A percentile compares a stretch with the other conserved stretches of the same genome.
Evolutionary conservation across 2,797 vertebrate genomes (phyloP).

Genomic region (Oreonectes daqikongensis): DNA sequence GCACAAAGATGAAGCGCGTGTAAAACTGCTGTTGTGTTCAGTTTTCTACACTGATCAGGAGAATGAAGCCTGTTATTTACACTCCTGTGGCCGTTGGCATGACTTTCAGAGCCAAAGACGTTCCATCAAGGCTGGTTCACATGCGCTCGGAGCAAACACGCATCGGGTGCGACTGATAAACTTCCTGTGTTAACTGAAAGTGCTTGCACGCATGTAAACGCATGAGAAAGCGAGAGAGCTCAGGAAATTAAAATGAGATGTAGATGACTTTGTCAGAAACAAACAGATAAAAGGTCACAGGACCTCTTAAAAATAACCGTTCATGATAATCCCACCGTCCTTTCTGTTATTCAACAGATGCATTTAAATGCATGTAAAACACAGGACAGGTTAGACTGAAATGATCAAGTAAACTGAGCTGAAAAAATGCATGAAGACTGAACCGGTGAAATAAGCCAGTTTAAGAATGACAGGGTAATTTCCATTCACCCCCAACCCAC

Average conservation of each 20-base stretch:
- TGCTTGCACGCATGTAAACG: constrained; percentile 24
- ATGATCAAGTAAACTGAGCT: not conserved
- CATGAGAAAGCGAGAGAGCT: constrained; percentile 19
- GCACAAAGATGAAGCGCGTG: not conserved
- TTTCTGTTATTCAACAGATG: not conserved
- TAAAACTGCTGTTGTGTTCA: not conserved
- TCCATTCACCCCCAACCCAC: constrained; percentile 13
- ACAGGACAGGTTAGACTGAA: not conserved
- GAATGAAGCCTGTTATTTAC: not conserved
- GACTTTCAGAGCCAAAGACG: constrained; percentile 32
- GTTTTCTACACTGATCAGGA: not conserved
- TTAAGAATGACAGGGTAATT: constrained; percentile 15
- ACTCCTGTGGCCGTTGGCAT: constrained; percentile 3
- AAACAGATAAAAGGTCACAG: not conserved
- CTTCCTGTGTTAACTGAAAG: constrained; percentile 66
- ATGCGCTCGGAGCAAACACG: constrained; percentile 33
- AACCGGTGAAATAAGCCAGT: not conserved
- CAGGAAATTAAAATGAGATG: constrained; percentile 49
- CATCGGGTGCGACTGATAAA: constrained; percentile 58
- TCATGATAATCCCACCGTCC: not conserved
- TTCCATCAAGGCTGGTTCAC: constrained; percentile 28
- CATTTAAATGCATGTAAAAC: not conserved
- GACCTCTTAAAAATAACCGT: constrained; percentile 5
- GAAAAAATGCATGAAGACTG: not conserved
- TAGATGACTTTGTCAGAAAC: constrained; percentile 34